phyloP scores from a whole-genome alignment of 2,113 vertebrate genomes.

The Clinocottus analis region DNA sequence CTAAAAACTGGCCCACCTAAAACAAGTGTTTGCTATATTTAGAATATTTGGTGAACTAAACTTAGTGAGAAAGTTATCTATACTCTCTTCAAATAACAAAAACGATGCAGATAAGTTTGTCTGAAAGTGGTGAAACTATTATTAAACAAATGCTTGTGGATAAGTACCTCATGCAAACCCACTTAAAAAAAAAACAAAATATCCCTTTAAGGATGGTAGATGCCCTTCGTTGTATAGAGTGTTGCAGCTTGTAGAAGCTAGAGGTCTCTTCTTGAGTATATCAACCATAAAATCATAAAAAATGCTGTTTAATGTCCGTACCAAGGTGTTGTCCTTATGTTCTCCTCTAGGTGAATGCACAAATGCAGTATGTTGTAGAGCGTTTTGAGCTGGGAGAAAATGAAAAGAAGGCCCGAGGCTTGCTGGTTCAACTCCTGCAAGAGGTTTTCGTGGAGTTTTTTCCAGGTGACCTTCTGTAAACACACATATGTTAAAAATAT shows the following conservation, averaged over 20 bases:
- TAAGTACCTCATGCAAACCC: too few species aligned
- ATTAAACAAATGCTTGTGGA: too few species aligned
- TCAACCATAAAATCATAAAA: neutral
- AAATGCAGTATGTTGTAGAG: slow-evolving; percentile 86
- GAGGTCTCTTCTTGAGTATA: neutral
- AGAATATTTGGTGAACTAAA: neutral
- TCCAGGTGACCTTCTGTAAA: slow-evolving; percentile 82
- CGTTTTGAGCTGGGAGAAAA: slow-evolving; percentile 86
- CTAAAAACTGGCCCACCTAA: too few species aligned
- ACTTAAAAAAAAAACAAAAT: too few species aligned
- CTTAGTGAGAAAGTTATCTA: neutral
- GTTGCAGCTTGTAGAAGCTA: too few species aligned
- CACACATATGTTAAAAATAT: neutral
- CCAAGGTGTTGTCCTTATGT: neutral
- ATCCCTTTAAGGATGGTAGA: too few species aligned
- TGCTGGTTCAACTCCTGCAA: slow-evolving; percentile 89
- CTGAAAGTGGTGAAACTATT: too few species aligned
- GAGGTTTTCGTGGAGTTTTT: slow-evolving; percentile 93
- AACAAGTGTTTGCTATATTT: too few species aligned
- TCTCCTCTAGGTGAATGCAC: slow-evolving; percentile 83
- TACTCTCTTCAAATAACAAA: too few species aligned
- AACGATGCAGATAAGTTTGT: too few species aligned
- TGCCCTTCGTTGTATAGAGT: too few species aligned
- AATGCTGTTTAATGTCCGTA: neutral
- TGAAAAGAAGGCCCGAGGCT: slow-evolving; percentile 83